A percentile compares a stretch with the other conserved stretches of the same genome.
Conservation (phyloP, 2,797 vertebrate species). For the Schizopygopsis malacanthus region DNA sequence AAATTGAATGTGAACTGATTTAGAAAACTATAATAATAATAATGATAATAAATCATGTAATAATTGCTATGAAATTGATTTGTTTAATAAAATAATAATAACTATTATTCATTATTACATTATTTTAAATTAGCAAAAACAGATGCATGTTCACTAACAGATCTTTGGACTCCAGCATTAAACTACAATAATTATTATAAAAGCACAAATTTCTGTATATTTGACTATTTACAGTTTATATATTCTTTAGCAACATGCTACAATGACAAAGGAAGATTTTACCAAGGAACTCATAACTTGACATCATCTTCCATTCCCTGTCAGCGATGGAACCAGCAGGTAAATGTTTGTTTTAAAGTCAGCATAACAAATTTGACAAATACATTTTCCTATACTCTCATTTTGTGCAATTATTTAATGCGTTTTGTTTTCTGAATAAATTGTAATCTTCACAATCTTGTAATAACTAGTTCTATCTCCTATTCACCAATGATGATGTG, state of each 20-base stretch:
- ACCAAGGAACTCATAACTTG: slow-evolving; percentile 84
- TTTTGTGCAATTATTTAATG: background rate
- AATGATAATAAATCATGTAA: no score
- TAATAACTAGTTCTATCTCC: background rate
- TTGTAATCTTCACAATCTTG: background rate
- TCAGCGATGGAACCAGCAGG: slow-evolving; percentile 86
- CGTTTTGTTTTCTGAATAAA: background rate
- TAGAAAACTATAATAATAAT: background rate
- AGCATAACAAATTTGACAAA: background rate
- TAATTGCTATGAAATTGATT: no score
- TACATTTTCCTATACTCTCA: background rate
- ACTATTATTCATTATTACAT: background rate
- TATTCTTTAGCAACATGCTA: slow-evolving; percentile 83
- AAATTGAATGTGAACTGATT: background rate
- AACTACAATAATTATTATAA: background rate
- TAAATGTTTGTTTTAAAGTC: slow-evolving; percentile 53
- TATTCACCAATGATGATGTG: background rate
- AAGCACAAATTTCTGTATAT: background rate
- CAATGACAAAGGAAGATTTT: slow-evolving; percentile 84
- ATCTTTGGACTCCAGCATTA: background rate
- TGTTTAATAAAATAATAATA: background rate
- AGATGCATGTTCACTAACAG: background rate
- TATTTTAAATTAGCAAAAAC: background rate
- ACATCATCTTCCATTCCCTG: slow-evolving; percentile 84
- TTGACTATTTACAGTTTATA: background rate